These are phyloP conservation scores for Leucania comma DNA, from an alignment of 2,888 invertebrate genomes.

Conservation along the genomic window DNA sequence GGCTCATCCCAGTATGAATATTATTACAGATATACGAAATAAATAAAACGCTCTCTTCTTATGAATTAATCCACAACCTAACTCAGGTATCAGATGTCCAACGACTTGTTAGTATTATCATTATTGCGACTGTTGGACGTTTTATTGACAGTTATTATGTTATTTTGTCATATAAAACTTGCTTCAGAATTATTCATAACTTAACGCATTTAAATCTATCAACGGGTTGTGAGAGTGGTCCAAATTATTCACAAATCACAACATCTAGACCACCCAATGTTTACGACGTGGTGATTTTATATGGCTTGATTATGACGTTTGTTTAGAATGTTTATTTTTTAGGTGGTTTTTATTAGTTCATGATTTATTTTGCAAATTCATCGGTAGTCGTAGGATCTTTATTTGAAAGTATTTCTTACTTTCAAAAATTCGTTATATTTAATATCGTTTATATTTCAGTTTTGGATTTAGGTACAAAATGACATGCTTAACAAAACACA, in stretches of 20 bases:
- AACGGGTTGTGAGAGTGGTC: constrained; percentile 30
- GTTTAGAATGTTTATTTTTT: constrained; percentile 21
- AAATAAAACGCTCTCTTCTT: constrained; percentile 22
- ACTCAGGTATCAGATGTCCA: constrained; percentile 79
- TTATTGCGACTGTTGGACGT: constrained; percentile 77
- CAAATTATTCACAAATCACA: constrained; percentile 49
- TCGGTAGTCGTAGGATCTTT: too few relatives aligned
- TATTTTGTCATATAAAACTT: constrained; percentile 73
- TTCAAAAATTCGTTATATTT: background rate
- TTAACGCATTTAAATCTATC: constrained; percentile 60
- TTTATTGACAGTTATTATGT: constrained; percentile 80
- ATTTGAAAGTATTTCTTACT: background rate
- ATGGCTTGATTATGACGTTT: constrained; percentile 33
- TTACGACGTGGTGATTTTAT: constrained; percentile 52
- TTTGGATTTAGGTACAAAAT: constrained; percentile 28
- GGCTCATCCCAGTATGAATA: too few relatives aligned
- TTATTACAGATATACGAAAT: too few relatives aligned
- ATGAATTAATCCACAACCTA: constrained; percentile 63
- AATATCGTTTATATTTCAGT: background rate
- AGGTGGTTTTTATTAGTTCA: background rate
- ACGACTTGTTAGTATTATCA: constrained; percentile 79
- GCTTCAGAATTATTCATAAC: constrained; percentile 67
- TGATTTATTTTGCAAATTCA: constrained; percentile 8
- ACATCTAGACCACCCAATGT: constrained; percentile 59
- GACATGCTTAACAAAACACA: constrained; percentile 50